These are phyloP conservation scores for Ophion costatus DNA, from an alignment of 2,888 invertebrate genomes.

Conservation along the genomic window DNA sequence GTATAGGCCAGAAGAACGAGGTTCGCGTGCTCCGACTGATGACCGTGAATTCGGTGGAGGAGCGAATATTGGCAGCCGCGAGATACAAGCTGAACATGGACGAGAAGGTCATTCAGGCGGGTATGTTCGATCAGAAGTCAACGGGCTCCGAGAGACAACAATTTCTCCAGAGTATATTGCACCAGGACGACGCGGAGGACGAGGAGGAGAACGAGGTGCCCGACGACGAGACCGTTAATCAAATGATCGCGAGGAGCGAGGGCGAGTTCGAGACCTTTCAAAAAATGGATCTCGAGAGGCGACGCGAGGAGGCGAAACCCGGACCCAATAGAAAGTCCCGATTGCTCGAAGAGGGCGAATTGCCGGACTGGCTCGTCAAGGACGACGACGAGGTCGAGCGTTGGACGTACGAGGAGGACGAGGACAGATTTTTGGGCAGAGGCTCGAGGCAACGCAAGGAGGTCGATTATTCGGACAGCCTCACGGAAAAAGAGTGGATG, in stretches of 20 bases:
- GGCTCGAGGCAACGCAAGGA: slow-evolving; percentile 97
- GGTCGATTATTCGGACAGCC: slow-evolving; percentile 98
- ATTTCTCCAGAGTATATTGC: slow-evolving; percentile 96
- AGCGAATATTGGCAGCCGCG: slow-evolving; percentile 98
- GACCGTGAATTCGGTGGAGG: slow-evolving; percentile 99
- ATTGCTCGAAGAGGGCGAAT: slow-evolving; percentile 96
- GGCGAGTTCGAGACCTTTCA: slow-evolving; percentile 97
- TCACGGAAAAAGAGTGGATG: slow-evolving; percentile 99
- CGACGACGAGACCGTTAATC: slow-evolving; percentile 99
- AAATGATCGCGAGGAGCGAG: slow-evolving; percentile 98
- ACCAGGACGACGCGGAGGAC: slow-evolving; percentile 97
- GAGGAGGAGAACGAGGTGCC: slow-evolving; percentile 99
- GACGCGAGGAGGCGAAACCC: slow-evolving; percentile 89
- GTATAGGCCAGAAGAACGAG: slow-evolving; percentile 99
- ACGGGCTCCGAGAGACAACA: slow-evolving; percentile 98
- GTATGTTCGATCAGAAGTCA: slow-evolving; percentile 99
- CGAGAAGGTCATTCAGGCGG: slow-evolving; percentile 99
- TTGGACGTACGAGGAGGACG: slow-evolving; percentile 89
- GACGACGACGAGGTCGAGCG: slow-evolving; percentile 95
- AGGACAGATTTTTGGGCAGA: slow-evolving; percentile 92
- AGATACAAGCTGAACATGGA: slow-evolving; percentile 99
- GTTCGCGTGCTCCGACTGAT: slow-evolving; percentile 98
- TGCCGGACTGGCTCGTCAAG: slow-evolving; percentile 97
- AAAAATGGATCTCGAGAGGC: slow-evolving; percentile 96
- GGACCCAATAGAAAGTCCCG: slow-evolving; percentile 92